Conservation (phyloP, 2,797 vertebrate genomes). For the Anguilla obscura region DNA sequence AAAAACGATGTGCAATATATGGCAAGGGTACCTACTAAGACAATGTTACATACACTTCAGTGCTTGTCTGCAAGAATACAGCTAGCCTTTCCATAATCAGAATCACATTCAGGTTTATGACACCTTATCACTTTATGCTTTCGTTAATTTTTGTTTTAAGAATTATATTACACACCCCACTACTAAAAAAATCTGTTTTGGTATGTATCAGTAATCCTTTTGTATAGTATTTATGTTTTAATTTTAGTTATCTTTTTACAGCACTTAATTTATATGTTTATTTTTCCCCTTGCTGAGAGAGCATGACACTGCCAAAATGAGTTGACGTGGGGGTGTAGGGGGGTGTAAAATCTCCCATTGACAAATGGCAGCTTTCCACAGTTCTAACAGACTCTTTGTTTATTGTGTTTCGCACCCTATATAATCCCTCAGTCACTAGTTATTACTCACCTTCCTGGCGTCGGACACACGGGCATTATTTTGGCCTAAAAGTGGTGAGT, state of each 20-base stretch:
- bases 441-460: not conserved
- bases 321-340: not conserved
- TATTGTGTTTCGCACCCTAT: constrained; percentile 2
- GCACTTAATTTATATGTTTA: constrained; percentile 88
- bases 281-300: constrained; percentile 56
- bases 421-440: not conserved
- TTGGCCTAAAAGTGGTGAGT: not conserved
- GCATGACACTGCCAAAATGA: not conserved
- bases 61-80: constrained; percentile 24
- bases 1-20: constrained; percentile 67
- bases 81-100: constrained; percentile 33
- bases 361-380: not conserved
- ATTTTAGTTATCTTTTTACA: constrained; percentile 72
- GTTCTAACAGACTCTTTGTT: constrained; percentile 1
- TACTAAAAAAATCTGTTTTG: constrained; percentile 49
- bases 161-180: constrained; percentile 48
- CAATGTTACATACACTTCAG: constrained; percentile 39
- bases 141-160: constrained; percentile 46
- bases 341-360: not conserved
- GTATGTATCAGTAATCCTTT: constrained; percentile 57
- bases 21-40: constrained; percentile 53
- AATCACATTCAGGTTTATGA: constrained; percentile 48
- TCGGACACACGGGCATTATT: not conserved
- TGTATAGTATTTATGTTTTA: constrained; percentile 92
- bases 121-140: constrained; percentile 46